Evolutionary conservation across 1,140 invertebrate species (phyloP), one percentile per base, ranked within the genome.

Genomic region (Cecropterus lyciades): DNA sequence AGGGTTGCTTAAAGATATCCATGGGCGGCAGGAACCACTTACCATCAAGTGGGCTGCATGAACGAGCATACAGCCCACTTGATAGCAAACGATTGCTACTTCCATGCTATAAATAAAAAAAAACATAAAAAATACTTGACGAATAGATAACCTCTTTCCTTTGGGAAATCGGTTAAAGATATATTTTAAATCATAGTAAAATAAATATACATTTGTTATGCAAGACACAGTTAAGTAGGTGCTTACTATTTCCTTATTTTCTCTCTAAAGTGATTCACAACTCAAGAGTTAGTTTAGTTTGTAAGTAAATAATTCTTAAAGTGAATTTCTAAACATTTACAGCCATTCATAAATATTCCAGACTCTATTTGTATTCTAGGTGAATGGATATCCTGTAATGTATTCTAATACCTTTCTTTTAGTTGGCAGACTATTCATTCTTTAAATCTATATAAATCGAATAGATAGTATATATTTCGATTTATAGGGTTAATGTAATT

Each of bases 361-460:
- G 37, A 33, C 17, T 45, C 46, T 55, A 51, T 60, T 60, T 52
- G 48, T 67, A 37, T 43, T 67, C 55, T 60, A 48, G 43, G 43
- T 60, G 43, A 60, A 60, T 17, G 56, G 27, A 48, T 48, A 60
- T 60, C 43, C 16, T 43, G 56, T 48, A 60, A 48, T 60, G 45
- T 60, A 60, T 60, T 60, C 56, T 60, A 60, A 60, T 60, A 60
- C 43, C 55, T 59, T 59, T 59, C 56, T 60, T 60, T 60, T 46
- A 60, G 43, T 17, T 60, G 42, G 56, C 27, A 33, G 9, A 48
- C 45, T 53, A 37, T 16, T 48, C 37, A 37, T 7, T 11, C 20
- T 49, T 48, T 13, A 24, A 51, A 51, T 30, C 20, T 11, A 13
- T 33, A 30, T 51, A 51, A 30, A 51, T 30, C 24, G 10, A n/a